phyloP scores from a whole-genome alignment of 2,797 vertebrate genomes.

The Hippopotamyrus pictus region DNA sequence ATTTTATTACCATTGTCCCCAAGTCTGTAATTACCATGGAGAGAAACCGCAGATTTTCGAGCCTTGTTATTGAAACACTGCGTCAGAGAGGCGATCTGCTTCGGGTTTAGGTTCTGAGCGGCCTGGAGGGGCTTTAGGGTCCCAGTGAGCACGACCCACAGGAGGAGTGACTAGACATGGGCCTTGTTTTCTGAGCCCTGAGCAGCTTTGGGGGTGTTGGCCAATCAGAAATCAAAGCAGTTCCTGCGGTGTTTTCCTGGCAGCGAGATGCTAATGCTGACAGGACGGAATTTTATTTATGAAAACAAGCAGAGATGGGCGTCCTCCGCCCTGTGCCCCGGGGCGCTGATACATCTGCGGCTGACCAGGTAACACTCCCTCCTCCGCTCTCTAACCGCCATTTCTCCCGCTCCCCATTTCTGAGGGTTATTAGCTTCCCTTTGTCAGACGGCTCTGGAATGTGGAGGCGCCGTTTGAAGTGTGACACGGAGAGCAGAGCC shows the following conservation, averaged over 20 bases:
- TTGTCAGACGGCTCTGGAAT: constrained; percentile 76
- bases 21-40: constrained; percentile 41
- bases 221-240: constrained; percentile 36
- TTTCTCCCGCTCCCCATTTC: constrained; percentile 81
- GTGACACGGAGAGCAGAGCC: constrained; percentile 60
- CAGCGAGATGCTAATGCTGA: neutral
- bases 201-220: constrained; percentile 32
- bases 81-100: constrained; percentile 45
- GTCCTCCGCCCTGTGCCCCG: constrained; percentile 57
- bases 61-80: constrained; percentile 50
- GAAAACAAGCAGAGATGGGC: constrained; percentile 36
- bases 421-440: constrained; percentile 79
- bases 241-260: neutral
- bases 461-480: constrained; percentile 72
- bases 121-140: neutral
- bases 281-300: neutral
- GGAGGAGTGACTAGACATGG: constrained; percentile 30
- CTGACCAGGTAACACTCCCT: constrained; percentile 63
- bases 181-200: constrained; percentile 13
- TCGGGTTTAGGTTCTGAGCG: constrained; percentile 40
- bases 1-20: constrained; percentile 40
- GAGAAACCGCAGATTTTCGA: constrained; percentile 38
- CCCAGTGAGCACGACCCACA: constrained; percentile 47
- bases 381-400: constrained; percentile 64
- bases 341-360: constrained; percentile 64